These are phyloP conservation scores for Amaurobius ferox DNA, from an alignment of 2,888 invertebrate genomes.

Conservation along the genomic window DNA sequence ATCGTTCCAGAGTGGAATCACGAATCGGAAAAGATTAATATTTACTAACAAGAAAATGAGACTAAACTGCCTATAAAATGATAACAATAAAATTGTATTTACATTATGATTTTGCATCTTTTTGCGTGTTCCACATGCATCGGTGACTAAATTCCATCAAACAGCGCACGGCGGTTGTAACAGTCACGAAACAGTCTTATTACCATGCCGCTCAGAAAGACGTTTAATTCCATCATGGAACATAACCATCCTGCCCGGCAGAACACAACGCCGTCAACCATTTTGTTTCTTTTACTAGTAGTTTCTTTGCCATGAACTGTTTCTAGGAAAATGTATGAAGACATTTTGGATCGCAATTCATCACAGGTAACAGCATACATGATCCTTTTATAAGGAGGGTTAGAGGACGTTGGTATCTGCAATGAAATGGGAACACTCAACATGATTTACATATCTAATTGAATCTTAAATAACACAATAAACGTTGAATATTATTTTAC, in stretches of 20 bases:
- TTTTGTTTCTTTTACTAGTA: constrained; percentile 3
- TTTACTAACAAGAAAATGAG: not conserved
- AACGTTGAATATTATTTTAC: too few relatives aligned
- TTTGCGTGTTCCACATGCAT: not conserved
- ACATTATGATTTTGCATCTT: not conserved
- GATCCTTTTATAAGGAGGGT: too few relatives aligned
- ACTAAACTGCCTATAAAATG: not conserved
- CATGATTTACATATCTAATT: too few relatives aligned
- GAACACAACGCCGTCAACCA: not conserved
- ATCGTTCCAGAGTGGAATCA: too few relatives aligned
- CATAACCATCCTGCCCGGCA: not conserved
- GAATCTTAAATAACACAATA: too few relatives aligned
- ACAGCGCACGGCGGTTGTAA: not conserved
- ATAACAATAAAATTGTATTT: not conserved
- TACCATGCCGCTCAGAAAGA: not conserved
- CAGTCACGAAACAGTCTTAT: not conserved
- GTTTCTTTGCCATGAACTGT: too few relatives aligned
- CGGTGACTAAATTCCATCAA: not conserved
- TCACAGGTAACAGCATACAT: too few relatives aligned
- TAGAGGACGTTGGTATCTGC: too few relatives aligned
- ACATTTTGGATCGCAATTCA: too few relatives aligned
- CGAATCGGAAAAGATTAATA: not conserved
- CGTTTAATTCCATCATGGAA: not conserved
- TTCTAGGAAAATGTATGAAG: too few relatives aligned
- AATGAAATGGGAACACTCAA: too few relatives aligned